Evolutionary conservation across 1,140 invertebrate species (phyloP), one percentile per base, ranked within the genome.

Genomic region (Coptotermes formosanus): DNA sequence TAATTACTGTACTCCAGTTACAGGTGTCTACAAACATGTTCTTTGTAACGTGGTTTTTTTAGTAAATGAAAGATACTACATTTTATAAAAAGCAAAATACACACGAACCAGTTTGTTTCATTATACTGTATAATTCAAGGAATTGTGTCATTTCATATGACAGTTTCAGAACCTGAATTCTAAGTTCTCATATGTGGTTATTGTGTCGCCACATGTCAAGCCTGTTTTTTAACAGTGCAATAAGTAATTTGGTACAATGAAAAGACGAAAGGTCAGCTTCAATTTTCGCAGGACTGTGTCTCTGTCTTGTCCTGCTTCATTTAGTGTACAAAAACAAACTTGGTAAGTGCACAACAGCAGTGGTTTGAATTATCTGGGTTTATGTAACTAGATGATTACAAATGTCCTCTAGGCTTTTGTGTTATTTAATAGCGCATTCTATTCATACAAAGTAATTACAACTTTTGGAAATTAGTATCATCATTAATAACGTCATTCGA

Each of bases 131-230:
- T 75, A 75, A 75, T 75, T 75, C 64, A 30, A 14, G 64, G 14
- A 75, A n/a, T 0, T 75, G 14, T 75, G 64, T 75, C 7, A 75
- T 75, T n/a, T 75, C 30, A 30, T 75, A 75, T 30, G 19, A 75
- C 7, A 30, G 64, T 75, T 30, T 75, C 25, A 16, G n/a, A 75
- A 75, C 64, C n/a, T 75, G 64, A 75, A 30, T 75, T 75, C 64
- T 75, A 30, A 9, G 64, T 75, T 75, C n/a, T 75, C 64, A 75
- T 75, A 75, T 30, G n/a, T 30, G 64, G 64, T 75, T 75, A 30
- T 75, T 75, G 64, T 75, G 64, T 75, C 64, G 64, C 64, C 64
- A 75, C n/a, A 75, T 75, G 64, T 75, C 64, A 55, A 75, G 64
- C n/a, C 6, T 75, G 64, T 9, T 75, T 75, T n/a, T 8, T 30